These are phyloP conservation scores for Melipona beecheii DNA, from an alignment of 2,888 invertebrate genomes.

Conservation along the genomic window DNA sequence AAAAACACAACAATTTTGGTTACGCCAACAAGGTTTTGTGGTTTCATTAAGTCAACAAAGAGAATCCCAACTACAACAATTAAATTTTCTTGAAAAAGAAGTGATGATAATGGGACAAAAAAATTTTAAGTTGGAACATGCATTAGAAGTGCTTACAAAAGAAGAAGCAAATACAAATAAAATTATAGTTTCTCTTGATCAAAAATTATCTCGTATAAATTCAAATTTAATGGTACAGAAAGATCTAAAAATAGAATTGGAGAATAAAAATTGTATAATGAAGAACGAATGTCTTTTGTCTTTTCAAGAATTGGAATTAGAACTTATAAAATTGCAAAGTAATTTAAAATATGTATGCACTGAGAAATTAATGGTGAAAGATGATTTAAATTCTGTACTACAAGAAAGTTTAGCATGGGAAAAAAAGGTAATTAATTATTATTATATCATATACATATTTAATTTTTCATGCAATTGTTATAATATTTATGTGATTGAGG, in stretches of 20 bases:
- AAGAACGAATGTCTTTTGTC: conserved; percentile 85
- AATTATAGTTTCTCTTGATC: conserved; percentile 87
- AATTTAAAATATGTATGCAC: conserved; percentile 88
- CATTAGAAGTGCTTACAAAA: conserved; percentile 86
- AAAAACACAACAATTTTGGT: conserved; percentile 90
- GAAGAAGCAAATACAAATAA: conserved; percentile 87
- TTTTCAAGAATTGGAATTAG: conserved; percentile 88
- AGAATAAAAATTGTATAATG: conserved; percentile 85
- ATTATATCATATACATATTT: not conserved
- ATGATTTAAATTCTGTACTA: conserved; percentile 87
- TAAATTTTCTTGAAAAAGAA: conserved; percentile 90
- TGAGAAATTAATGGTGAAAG: conserved; percentile 88
- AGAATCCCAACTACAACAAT: conserved; percentile 88
- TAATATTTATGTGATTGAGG: conserved; percentile 60
- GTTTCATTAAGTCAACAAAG: conserved; percentile 89
- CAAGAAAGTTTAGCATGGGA: conserved; percentile 92
- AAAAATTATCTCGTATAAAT: conserved; percentile 86
- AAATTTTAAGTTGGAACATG: conserved; percentile 88
- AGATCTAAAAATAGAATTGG: conserved; percentile 85
- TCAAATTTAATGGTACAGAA: conserved; percentile 84
- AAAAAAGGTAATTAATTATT: conserved; percentile 86
- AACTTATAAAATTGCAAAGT: conserved; percentile 88
- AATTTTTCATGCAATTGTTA: not conserved
- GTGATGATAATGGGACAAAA: conserved; percentile 90
- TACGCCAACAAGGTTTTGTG: conserved; percentile 90